These are phyloP conservation scores for Heliconius himera DNA, from an alignment of 1,140 invertebrate genomes.

Conservation along the genomic window DNA sequence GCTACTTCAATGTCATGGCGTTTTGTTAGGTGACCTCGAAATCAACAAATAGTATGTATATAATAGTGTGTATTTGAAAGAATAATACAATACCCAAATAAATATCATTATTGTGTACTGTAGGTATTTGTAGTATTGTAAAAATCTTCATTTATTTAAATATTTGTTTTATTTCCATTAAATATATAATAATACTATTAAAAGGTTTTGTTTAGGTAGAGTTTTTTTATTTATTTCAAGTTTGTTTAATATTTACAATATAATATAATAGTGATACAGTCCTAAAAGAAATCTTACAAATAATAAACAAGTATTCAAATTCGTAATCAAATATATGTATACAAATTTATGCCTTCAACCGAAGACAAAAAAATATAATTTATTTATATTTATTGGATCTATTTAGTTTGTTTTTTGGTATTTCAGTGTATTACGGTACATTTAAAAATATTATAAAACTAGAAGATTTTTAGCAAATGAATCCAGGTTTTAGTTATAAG, in stretches of 20 bases:
- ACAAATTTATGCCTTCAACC: neutral
- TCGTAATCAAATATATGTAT: neutral
- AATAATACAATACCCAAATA: neutral
- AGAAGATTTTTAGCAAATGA: neutral
- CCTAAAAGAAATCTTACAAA: neutral
- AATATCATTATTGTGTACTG: neutral
- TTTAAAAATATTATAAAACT: neutral
- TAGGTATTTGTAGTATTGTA: too few species aligned
- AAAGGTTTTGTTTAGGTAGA: too few species aligned
- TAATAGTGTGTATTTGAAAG: neutral
- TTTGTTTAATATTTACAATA: too few species aligned
- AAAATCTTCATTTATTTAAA: too few species aligned
- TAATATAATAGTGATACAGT: too few species aligned
- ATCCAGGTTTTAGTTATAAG: neutral
- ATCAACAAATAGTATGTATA: neutral
- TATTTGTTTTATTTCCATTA: too few species aligned
- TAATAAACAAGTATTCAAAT: neutral
- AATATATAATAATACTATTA: too few species aligned
- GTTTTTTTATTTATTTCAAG: too few species aligned
- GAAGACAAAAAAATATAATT: neutral
- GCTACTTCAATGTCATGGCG: neutral
- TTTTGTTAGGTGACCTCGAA: conserved; percentile 8
- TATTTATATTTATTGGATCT: neutral
- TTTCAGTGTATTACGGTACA: neutral
- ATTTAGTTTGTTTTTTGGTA: neutral